phyloP scores from a whole-genome alignment of 2,113 vertebrate species.

The Podarcis muralis region DNA sequence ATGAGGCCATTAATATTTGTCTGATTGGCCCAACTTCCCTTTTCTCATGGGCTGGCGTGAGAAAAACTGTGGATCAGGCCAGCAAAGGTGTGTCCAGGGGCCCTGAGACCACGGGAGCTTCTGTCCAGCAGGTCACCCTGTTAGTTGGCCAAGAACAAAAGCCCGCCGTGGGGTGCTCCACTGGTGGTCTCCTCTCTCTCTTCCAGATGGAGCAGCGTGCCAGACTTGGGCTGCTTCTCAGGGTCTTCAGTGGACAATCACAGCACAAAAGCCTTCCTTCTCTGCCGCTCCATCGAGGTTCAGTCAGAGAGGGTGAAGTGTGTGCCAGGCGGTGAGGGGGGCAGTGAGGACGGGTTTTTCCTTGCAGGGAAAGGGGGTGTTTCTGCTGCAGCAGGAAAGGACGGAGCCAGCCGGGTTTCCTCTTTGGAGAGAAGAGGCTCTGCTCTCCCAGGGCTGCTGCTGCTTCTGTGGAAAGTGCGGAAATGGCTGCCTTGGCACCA shows the following conservation, averaged over 20 bases:
- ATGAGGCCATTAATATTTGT: background rate
- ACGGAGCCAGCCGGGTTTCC: background rate
- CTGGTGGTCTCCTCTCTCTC: background rate
- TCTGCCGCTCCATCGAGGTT: background rate
- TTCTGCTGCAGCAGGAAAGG: background rate
- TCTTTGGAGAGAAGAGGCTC: background rate
- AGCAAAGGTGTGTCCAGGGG: background rate
- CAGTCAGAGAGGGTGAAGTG: background rate
- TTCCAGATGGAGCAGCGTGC: background rate
- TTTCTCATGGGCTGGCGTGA: background rate
- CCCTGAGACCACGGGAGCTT: background rate
- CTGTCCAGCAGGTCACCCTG: background rate
- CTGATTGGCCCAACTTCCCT: background rate
- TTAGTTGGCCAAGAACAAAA: background rate
- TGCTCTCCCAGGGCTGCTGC: too few relatives aligned
- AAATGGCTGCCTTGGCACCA: too few relatives aligned
- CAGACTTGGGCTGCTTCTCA: background rate
- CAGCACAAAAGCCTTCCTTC: background rate
- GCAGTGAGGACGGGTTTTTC: background rate
- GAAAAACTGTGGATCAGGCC: too few relatives aligned
- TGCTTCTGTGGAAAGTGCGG: too few relatives aligned
- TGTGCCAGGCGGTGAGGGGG: background rate
- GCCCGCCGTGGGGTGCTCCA: background rate
- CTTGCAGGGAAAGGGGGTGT: too few relatives aligned
- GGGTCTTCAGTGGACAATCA: background rate